Evolutionary conservation across 2,113 vertebrate species (phyloP), one percentile per base, ranked within the genome.

Genomic region (Podiceps cristatus): DNA sequence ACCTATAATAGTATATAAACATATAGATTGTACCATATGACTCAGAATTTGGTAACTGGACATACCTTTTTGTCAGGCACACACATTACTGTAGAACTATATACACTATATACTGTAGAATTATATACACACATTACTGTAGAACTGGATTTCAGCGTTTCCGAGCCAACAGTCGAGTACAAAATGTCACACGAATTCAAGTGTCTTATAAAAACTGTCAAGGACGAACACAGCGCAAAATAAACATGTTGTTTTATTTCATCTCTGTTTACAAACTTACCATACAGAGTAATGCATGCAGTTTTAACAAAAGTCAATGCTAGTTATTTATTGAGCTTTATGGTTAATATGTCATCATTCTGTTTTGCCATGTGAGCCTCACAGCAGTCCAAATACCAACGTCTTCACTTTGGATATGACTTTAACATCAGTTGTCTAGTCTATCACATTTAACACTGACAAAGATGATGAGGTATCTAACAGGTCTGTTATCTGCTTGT

Each of bases 201-300:
- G 9, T 3, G 2, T 31, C 24, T 20, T 24, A 13, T 74, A 81
- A 31, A 42, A 93, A 90, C 0, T 19, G 37, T 33, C 56, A 75
- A 33, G 47, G 58, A 63, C 17, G 10, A 79, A 15, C n/a, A 74
- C 68, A 81, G 82, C 76, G 94, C 92, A 94, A 97, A 97, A 96
- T 91, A 97, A 96, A 93, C 55, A 90, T n/a, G 68, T 93, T 82
- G 85, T 52, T 98, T 98, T 98, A 98, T 98, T 98, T 97, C 19
- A 77, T 74, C 33, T 75, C 44, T 66, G 86, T 95, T 96, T 93
- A 96, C 94, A 97, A 98, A 96, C 82, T 72, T 91, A 55, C 88
- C 91, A 68, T 96, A 96, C 53, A 73, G 76, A 88, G 88, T 87
- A 97, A 93, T 92, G 85, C 98, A 98, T 98, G 98, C 98, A 96